phyloP scores from a whole-genome alignment of 2,888 invertebrate species.

The Liopterus haemorrhoidalis region DNA sequence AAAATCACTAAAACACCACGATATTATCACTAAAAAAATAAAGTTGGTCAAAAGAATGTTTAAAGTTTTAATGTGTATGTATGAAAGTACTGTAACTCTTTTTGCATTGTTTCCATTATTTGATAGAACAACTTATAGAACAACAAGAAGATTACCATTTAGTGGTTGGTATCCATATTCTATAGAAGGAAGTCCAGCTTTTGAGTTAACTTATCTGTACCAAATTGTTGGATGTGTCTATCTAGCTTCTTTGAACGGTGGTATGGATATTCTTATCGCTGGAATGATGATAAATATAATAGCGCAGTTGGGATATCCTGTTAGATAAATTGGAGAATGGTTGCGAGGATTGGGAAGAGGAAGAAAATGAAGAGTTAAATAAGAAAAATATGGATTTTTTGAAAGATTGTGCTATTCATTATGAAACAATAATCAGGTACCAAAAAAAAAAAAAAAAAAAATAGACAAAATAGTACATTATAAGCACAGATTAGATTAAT shows the following conservation, averaged over 20 bases:
- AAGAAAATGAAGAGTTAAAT: not conserved
- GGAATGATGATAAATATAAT: constrained; percentile 7
- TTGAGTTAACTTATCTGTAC: constrained; percentile 3
- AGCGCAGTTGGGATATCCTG: constrained; percentile 10
- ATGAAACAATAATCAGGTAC: constrained; percentile 18
- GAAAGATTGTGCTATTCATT: constrained; percentile 9
- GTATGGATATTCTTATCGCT: constrained; percentile 4
- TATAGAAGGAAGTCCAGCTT: constrained; percentile 3
- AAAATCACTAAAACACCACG: constrained; percentile 9
- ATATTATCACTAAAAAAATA: constrained; percentile 6
- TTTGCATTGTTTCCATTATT: constrained; percentile 19
- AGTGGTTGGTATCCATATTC: constrained; percentile 23
- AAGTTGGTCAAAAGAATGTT: constrained; percentile 6
- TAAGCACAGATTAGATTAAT: no score
- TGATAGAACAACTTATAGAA: constrained; percentile 2
- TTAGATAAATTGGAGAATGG: constrained; percentile 5
- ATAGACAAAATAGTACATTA: no score
- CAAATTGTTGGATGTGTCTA: constrained; percentile 1
- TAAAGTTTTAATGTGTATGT: constrained; percentile 11
- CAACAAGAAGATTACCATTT: constrained; percentile 12
- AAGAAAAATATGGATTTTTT: constrained; percentile 1
- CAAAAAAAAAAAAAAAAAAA: no score
- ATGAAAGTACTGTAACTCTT: constrained; percentile 7
- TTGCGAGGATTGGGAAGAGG: not conserved
- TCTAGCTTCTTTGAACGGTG: constrained; percentile 7